Base-by-base conservation (phyloP, 1,140 invertebrate species). In the Hyposmocoma kahamanoa region DNA sequence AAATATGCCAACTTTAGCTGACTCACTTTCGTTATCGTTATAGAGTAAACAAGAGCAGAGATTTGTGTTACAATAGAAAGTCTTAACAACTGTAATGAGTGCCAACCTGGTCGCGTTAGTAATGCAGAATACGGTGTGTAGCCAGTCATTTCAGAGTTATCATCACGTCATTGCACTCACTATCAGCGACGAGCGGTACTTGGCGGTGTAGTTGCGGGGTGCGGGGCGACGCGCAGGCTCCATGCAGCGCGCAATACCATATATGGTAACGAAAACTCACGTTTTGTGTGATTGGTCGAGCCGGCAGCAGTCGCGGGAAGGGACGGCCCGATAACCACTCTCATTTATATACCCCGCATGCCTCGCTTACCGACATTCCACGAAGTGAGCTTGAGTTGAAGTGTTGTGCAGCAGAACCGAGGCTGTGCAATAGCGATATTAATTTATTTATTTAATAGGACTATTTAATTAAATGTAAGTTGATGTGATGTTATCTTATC, bases 401-500 rank as follows among this genome's bases (percentile, higher is more conserved):
- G 74, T 47, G 78, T 84, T 75, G 81, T 84, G 65, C 78, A 82
- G 81, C 81, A 70, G 47, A 53, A 79, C 59, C 65, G 64, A 81
- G 76, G 78, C 81, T 84, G 81, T 84, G 72, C 81, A 79, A 75
- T 81, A 81, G 71, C 66, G 63, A 83, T n/a, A 66, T 76, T 81
- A 81, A 84, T 77, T 82, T 77, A 83, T 84, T 81, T 82, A 81
- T 83, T 79, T 79, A 78, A 59, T 81, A 81, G 77, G 76, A 79
- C 77, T 81, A 79, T 77, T 80, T 81, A 81, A 84, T 75, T 83
- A 72, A 84, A 81, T 76, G 79, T 82, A 84, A 84, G 81, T 84
- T 68, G 48, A 58, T 50, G 28, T 20, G 26, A 32, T 21, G 59
- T 67, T 60, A 15, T 36, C 49, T 56, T 53, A 62, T 57, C 57